Evolutionary conservation across 2,888 invertebrate genomes (phyloP), one percentile per base, ranked within the genome.

Genomic region (Peribatodes rhomboidaria): DNA sequence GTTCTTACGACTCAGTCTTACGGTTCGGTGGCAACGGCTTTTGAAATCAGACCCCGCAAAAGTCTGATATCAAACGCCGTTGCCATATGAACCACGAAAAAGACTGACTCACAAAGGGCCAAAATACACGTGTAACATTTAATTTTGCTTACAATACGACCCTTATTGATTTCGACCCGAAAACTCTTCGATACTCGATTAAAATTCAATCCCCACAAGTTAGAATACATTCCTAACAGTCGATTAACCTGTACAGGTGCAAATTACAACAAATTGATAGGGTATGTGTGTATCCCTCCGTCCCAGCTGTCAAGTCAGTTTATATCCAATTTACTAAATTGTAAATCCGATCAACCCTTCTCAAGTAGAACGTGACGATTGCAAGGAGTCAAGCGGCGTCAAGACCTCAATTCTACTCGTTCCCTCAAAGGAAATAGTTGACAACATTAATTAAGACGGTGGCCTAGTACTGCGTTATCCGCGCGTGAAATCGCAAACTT

Each of bases 391-490:
- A 11, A 33, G 49, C 49, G 8, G 47, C 47, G 47, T 49, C 47
- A 10, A 49, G 10, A 4, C 22, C 31, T 49, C 47, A 31, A 49
- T 49, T 31, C 13, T 1, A 53, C 14, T 39, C 37, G 35, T 18
- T 14, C 14, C 33, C 35, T 56, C 62, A 46, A 62, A 52, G 44
- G 50, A 44, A 62, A 56, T 27, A 57, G 61, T 57, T 61, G 62
- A 62, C 56, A 57, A 62, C 52, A 16, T 57, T 62, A 62, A 62
- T 62, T 62, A 57, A 56, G 33, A 16, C 55, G 41, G 33, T n/a
- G 16, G 49, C 35, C n/a, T 42, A 13, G 14, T 33, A 50, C 14
- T 56, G 13, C 33, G 54, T 16, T 42, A 27, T 20, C 33, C 6
- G 33, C 11, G 46, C 60, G 55, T 54, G 53, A 61, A 54, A 54